Evolutionary conservation across 2,113 vertebrate species (phyloP), one percentile per base, ranked within the genome.

Genomic region (Nasalis larvatus): DNA sequence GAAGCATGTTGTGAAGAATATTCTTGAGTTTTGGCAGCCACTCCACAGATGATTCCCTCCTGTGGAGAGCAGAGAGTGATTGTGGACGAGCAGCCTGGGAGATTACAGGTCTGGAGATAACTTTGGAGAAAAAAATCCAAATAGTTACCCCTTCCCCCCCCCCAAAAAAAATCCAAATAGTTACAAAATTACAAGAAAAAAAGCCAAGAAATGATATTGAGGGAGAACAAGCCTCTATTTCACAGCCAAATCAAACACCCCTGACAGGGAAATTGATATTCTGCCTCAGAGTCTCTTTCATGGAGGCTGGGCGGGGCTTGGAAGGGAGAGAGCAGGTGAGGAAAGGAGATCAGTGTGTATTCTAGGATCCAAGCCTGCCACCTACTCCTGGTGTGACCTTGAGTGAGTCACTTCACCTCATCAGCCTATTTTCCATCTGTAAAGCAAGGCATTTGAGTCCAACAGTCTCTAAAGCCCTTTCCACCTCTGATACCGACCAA

Each of bases 81-180:
- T 81, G 84, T 92, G 92, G 84, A 86, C 89, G 93, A 91, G 73
- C 66, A 94, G 63, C 96, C 85, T 45, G 45, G 90, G 84, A 97
- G 97, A 97, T 96, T 97, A 68, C 45, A 78, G 95, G 84, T 97
- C 95, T 89, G 40, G 71, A 86, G 81, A 96, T 78, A 77, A 92
- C 37, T 92, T 97, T 14, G 20, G 77, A 45, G 7, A 14, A 88
- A 89, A 91, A 82, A 84, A 66, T 97, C 91, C 78, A 68, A 35
- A 68, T 68, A 68, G 66, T 68, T 35, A 68, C 27, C 56, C 12
- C 60, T 8, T 8, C 0, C 12, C 27, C 11, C 27, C 27, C 0
- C 12, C 2, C n/a, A n/a, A 7, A 85, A 91, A 95, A 86, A 86
- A 49, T 97, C 89, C 69, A 77, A 49, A 32, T 77, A 77, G 45